phyloP scores from a whole-genome alignment of 2,113 vertebrate species.

The Tragelaphus imberbis region DNA sequence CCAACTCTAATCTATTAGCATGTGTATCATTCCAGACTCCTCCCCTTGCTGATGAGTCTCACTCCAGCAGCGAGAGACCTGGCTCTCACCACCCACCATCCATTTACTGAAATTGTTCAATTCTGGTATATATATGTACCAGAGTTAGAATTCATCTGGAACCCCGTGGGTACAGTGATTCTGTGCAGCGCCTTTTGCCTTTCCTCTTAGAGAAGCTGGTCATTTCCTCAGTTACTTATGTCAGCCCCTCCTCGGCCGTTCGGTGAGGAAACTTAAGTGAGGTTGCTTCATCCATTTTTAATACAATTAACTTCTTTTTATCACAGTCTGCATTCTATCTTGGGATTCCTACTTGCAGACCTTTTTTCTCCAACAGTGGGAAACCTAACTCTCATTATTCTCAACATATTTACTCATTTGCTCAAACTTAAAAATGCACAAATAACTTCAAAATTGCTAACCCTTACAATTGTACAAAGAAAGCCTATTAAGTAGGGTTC shows the following conservation, averaged over 20 bases:
- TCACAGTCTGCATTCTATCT: neutral
- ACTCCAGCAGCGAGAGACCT: neutral
- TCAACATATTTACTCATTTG: conserved; percentile 17
- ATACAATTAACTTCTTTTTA: conserved; percentile 5
- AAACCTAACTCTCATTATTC: neutral
- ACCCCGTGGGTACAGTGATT: neutral
- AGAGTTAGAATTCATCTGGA: neutral
- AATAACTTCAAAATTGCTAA: conserved; percentile 29
- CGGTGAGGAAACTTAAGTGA: neutral
- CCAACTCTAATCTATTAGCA: neutral
- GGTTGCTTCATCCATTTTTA: neutral
- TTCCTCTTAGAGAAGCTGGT: neutral
- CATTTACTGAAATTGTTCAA: neutral
- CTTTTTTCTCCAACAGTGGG: neutral
- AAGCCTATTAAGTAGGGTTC: neutral
- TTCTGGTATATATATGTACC: neutral
- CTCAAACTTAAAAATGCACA: conserved; percentile 3
- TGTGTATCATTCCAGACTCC: neutral
- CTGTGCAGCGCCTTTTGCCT: neutral
- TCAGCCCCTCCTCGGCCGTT: neutral
- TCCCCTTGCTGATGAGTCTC: neutral
- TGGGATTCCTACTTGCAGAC: neutral
- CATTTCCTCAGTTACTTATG: neutral
- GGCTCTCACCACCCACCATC: neutral
- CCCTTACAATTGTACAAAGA: neutral